Conservation (phyloP, 2,888 invertebrate species). For the Physocephala rufipes region DNA sequence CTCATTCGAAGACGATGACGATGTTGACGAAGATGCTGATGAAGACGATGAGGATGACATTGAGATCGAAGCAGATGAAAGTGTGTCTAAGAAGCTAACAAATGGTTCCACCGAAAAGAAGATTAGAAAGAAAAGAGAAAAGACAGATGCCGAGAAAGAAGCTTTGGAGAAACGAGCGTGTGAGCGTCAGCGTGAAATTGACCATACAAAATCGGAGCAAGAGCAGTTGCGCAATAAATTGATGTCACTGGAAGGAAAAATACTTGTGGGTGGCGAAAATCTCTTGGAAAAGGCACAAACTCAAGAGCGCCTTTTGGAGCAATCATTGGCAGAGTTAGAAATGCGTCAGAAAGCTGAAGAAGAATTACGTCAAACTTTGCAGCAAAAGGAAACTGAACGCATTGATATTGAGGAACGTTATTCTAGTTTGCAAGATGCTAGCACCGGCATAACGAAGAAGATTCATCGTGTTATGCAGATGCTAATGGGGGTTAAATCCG, state of each 20-base stretch:
- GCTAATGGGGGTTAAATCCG: slow-evolving; percentile 85
- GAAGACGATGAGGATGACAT: slow-evolving; percentile 69
- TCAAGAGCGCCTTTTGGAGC: slow-evolving; percentile 88
- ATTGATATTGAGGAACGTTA: slow-evolving; percentile 95
- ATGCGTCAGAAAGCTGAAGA: slow-evolving; percentile 81
- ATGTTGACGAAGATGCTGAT: slow-evolving; percentile 63
- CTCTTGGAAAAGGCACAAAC: slow-evolving; percentile 95
- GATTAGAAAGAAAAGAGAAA: slow-evolving; percentile 66
- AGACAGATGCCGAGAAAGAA: slow-evolving; percentile 72
- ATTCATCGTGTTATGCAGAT: slow-evolving; percentile 88
- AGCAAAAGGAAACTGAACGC: slow-evolving; percentile 92
- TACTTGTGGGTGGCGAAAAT: slow-evolving; percentile 98
- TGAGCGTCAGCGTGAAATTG: slow-evolving; percentile 78
- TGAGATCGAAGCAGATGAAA: slow-evolving; percentile 69
- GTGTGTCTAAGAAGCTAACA: slow-evolving; percentile 64
- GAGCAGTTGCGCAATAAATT: slow-evolving; percentile 86
- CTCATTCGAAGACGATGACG: slow-evolving; percentile 59
- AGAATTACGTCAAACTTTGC: slow-evolving; percentile 80
- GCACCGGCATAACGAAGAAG: slow-evolving; percentile 90
- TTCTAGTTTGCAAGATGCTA: slow-evolving; percentile 93
- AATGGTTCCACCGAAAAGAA: slow-evolving; percentile 67
- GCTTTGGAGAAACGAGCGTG: slow-evolving; percentile 73
- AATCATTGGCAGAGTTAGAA: slow-evolving; percentile 84
- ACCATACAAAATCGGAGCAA: slow-evolving; percentile 81
- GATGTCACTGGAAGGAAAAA: slow-evolving; percentile 90